Conservation (phyloP, 2,797 vertebrate genomes). For the Dallia pectoralis region DNA sequence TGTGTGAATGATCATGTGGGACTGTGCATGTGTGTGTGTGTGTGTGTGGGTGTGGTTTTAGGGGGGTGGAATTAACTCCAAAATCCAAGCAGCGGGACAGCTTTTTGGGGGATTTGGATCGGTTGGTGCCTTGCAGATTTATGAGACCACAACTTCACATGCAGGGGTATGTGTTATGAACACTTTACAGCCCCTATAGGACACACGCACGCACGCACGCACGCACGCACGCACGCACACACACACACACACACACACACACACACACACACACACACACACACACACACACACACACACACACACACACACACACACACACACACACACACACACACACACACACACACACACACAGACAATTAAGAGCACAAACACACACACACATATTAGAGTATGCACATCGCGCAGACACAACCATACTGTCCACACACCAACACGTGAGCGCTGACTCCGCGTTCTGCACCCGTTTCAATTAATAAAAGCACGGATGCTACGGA, state of each 20-base stretch:
- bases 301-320: constrained; percentile 46
- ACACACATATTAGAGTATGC: constrained; percentile 45
- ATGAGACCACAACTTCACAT: background rate
- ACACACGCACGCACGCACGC: constrained; percentile 3
- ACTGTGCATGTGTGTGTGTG: background rate
- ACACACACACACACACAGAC: constrained; percentile 15
- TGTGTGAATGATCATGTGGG: too few species aligned
- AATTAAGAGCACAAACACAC: constrained; percentile 48
- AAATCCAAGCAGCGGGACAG: background rate
- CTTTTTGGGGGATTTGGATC: background rate
- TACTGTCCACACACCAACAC: too few species aligned
- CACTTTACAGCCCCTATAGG: background rate
- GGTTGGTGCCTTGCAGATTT: background rate
- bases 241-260: constrained; percentile 31
- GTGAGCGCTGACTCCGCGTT: too few species aligned
- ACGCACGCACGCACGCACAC: constrained; percentile 3
- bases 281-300: constrained; percentile 49
- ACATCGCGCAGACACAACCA: too few species aligned
- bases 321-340: too few species aligned
- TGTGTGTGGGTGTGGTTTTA: background rate
- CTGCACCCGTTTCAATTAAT: constrained; percentile 24
- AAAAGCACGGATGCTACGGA: constrained; percentile 6
- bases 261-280: constrained; percentile 36
- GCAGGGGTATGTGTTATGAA: background rate
- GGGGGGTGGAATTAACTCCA: background rate